Evolutionary conservation across 2,113 vertebrate species (phyloP), one percentile per base, ranked within the genome.

Genomic region (Thalassoma bifasciatum): DNA sequence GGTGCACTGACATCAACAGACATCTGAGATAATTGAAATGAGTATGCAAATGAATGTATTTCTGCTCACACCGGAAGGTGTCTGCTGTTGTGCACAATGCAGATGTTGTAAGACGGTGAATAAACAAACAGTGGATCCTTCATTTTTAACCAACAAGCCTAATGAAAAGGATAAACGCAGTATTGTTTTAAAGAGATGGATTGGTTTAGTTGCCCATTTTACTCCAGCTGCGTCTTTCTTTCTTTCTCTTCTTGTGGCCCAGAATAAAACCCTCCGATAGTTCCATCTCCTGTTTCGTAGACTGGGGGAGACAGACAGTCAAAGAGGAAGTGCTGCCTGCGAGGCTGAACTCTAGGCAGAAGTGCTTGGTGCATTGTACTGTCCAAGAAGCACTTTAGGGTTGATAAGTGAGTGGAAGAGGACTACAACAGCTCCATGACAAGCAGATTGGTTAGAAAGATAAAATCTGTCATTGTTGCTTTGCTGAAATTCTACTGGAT

Each of bases 21-120:
- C 40, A 53, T 47, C 24, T 9, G 16, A 23, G 44, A 60, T 66
- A 53, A 68, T 69, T 21, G 52, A 70, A 79, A 47, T 57, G 26
- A 56, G 17, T 19, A 67, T 30, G 34, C 49, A 66, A 37, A 68
- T 46, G 0, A 22, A 66, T 53, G 30, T 38, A 42, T 22, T 63
- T 47, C 14, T 1, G 8, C 30, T 0, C 56, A 47, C 50, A n/a
- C 24, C 57, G 19, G 17, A 77, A 21, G 12, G 0, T 21, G 36
- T 22, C 47, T 38, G 40, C 51, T 58, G 60, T 42, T 65, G 5
- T 22, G n/a, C n/a, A n/a, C n/a, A n/a, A n/a, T n/a, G n/a, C n/a
- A n/a, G n/a, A n/a, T n/a, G n/a, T n/a, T n/a, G n/a, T n/a, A n/a
- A n/a, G n/a, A n/a, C n/a, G n/a, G n/a, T n/a, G 13, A 61, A 49